phyloP scores from a whole-genome alignment of 2,113 vertebrate species.

The Oceanodroma tethys region DNA sequence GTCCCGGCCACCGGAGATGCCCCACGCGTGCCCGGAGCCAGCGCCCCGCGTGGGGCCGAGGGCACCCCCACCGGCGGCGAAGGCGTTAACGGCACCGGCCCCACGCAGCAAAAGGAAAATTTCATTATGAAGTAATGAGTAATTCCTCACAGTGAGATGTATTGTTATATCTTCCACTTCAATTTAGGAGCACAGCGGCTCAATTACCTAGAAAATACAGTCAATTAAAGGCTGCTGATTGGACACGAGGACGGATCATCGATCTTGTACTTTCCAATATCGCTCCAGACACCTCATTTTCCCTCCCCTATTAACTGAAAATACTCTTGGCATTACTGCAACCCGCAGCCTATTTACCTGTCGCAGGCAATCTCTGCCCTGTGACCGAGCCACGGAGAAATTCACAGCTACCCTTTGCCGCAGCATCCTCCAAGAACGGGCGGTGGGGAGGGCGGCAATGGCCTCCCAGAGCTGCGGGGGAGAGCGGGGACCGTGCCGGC shows the following conservation, averaged over 20 bases:
- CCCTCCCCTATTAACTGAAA: constrained; percentile 90
- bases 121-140: constrained; percentile 82
- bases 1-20: neutral
- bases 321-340: constrained; percentile 84
- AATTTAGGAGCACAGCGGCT: constrained; percentile 81
- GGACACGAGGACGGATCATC: constrained; percentile 85
- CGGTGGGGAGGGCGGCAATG: neutral
- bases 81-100: neutral
- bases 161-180: constrained; percentile 83
- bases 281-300: constrained; percentile 89
- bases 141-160: constrained; percentile 80
- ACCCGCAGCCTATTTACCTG: constrained; percentile 89
- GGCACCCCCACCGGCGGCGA: neutral
- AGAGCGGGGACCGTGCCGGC: neutral
- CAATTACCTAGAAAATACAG: constrained; percentile 88
- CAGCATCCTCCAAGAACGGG: neutral
- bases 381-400: constrained; percentile 58
- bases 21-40: neutral
- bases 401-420: constrained; percentile 28
- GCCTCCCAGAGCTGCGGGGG: neutral
- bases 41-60: neutral
- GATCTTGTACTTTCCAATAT: constrained; percentile 94
- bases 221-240: constrained; percentile 94
- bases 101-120: constrained; percentile 76
- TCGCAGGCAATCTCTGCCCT: constrained; percentile 84